These are phyloP conservation scores for Spodoptera frugiperda DNA, from an alignment of 1,140 invertebrate genomes.

Conservation along the genomic window DNA sequence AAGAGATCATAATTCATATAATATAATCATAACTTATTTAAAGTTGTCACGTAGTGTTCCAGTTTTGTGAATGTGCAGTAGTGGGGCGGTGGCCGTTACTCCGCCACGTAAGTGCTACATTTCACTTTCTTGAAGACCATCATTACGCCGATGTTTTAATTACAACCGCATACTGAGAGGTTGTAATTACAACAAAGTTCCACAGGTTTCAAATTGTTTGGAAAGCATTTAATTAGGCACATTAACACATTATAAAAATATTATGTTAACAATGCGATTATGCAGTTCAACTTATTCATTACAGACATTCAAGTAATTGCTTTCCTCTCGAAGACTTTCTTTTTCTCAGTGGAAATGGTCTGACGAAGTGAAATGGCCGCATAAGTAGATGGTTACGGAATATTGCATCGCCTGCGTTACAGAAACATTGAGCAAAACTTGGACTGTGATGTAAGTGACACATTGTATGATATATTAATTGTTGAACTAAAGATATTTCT, in stretches of 20 bases:
- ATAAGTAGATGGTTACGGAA: conserved; percentile 5
- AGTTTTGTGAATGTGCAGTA: conserved; percentile 62
- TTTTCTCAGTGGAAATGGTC: too few relatives aligned
- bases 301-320: too few relatives aligned
- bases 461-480: conserved; percentile 65
- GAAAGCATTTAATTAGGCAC: not conserved
- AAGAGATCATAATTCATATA: conserved; percentile 82
- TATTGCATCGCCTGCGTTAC: not conserved
- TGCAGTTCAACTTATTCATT: too few relatives aligned
- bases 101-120: conserved; percentile 13
- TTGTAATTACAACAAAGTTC: not conserved
- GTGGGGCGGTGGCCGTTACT: not conserved
- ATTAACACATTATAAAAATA: too few relatives aligned
- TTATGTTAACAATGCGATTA: too few relatives aligned
- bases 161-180: not conserved
- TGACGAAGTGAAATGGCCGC: not conserved
- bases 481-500: conserved; percentile 58
- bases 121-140: conserved; percentile 19
- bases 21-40: conserved; percentile 72
- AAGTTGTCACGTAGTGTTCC: conserved; percentile 71
- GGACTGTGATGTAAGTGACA: conserved; percentile 71
- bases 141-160: not conserved
- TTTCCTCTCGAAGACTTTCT: too few relatives aligned
- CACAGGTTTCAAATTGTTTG: not conserved
- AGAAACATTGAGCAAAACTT: conserved; percentile 65